Evolutionary conservation across 2,113 vertebrate genomes (phyloP).

Genomic region (Halcyon senegalensis): DNA sequence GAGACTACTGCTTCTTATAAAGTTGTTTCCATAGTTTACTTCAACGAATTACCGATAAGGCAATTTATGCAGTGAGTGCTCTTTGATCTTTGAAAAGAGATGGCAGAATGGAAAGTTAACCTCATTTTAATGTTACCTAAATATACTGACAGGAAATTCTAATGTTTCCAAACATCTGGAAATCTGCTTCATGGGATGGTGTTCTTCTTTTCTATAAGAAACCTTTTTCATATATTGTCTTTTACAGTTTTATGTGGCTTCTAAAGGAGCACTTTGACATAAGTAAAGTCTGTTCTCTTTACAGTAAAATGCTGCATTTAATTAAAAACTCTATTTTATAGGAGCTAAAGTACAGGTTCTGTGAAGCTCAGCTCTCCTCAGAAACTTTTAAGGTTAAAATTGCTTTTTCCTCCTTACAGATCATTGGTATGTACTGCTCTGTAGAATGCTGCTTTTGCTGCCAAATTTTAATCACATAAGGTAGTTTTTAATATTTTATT

Average conservation of each 20-base stretch:
- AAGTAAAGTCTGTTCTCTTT: conserved; percentile 58
- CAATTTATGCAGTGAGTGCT: conserved; percentile 66
- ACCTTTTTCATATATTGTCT: conserved; percentile 66
- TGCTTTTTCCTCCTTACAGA: conserved; percentile 41
- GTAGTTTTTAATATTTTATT: conserved; percentile 5
- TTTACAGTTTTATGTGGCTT: conserved; percentile 68
- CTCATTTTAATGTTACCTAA: conserved; percentile 75
- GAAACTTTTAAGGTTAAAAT: conserved; percentile 33
- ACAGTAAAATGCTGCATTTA: conserved; percentile 66
- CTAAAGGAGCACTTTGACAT: conserved; percentile 69
- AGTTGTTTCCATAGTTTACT: conserved; percentile 67
- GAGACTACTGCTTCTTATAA: conserved; percentile 67
- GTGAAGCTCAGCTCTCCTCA: neutral
- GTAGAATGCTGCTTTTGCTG: neutral
- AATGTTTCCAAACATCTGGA: conserved; percentile 78
- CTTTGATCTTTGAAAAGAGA: conserved; percentile 71
- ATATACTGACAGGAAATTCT: conserved; percentile 75
- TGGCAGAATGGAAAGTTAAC: conserved; percentile 77
- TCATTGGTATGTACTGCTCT: neutral
- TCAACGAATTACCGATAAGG: conserved; percentile 68
- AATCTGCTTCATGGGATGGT: conserved; percentile 67
- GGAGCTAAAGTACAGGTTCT: conserved; percentile 51
- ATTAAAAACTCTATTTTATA: conserved; percentile 68
- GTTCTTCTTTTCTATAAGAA: conserved; percentile 67
- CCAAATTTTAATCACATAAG: neutral